These are phyloP conservation scores for Sinella curviseta DNA, from an alignment of 1,140 invertebrate genomes.

Conservation along the genomic window DNA sequence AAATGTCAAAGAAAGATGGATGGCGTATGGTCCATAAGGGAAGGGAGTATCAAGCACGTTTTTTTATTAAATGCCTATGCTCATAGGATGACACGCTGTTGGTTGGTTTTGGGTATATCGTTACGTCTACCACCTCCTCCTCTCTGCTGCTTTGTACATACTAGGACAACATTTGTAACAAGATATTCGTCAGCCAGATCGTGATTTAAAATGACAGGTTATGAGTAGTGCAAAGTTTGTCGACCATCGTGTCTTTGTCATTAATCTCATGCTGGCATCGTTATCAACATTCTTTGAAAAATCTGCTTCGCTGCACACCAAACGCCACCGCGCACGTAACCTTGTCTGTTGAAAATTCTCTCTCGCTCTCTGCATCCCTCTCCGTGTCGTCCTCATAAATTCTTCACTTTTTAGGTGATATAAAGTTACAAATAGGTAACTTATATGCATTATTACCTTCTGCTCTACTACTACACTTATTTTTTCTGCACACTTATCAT, in stretches of 20 bases:
- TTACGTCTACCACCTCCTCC: no score
- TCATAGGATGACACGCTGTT: no score
- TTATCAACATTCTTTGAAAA: not conserved
- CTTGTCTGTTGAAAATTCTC: not conserved
- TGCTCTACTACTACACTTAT: no score
- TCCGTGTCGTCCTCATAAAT: constrained; percentile 11
- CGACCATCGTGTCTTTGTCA: constrained; percentile 12
- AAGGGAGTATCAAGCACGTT: no score
- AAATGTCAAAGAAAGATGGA: no score
- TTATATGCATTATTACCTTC: not conserved
- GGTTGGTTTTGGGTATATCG: no score
- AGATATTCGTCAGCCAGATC: not conserved
- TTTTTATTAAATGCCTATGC: no score
- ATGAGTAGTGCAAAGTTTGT: not conserved
- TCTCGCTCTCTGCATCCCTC: not conserved
- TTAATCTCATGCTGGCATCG: constrained; percentile 5
- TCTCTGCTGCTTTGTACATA: no score
- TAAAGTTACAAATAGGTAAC: not conserved
- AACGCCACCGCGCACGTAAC: not conserved
- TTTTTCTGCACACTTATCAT: no score
- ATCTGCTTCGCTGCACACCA: not conserved
- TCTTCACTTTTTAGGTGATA: not conserved
- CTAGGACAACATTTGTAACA: not conserved
- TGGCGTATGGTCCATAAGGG: no score
- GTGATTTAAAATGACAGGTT: constrained; percentile 6